Conservation (phyloP, 2,888 invertebrate species). For the Invenusta paracnida region DNA sequence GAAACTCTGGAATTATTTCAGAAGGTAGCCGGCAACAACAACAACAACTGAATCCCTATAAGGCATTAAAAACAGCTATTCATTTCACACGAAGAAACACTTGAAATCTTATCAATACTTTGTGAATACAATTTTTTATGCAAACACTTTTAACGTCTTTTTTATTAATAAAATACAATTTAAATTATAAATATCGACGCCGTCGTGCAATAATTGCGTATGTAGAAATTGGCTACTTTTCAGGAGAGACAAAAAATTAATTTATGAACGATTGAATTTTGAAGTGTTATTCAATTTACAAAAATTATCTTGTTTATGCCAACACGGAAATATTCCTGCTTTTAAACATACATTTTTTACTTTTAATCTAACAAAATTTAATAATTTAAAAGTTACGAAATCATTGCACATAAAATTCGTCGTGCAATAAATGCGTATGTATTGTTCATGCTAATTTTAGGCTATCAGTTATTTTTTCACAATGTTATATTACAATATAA, state of each 20-base stretch:
- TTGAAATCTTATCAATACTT: too few relatives aligned
- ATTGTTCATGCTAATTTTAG: too few relatives aligned
- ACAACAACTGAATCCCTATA: too few relatives aligned
- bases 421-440: background rate
- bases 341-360: background rate
- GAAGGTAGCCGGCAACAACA: too few relatives aligned
- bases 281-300: background rate
- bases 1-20: too few relatives aligned
- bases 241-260: background rate
- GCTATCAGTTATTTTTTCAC: too few relatives aligned
- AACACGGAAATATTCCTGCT: background rate
- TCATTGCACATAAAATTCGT: background rate
- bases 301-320: background rate
- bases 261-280: background rate
- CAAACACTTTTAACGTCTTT: too few relatives aligned
- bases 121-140: too few relatives aligned
- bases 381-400: background rate
- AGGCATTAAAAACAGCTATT: too few relatives aligned
- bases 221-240: background rate
- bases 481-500: too few relatives aligned
- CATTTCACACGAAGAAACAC: too few relatives aligned
- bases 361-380: background rate
- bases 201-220: slow-evolving; percentile 9
- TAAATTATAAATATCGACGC: background rate
- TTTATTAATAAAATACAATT: too few relatives aligned